These are phyloP conservation scores for Heliconius hewitsoni DNA, from an alignment of 1,140 invertebrate genomes.

Conservation along the genomic window DNA sequence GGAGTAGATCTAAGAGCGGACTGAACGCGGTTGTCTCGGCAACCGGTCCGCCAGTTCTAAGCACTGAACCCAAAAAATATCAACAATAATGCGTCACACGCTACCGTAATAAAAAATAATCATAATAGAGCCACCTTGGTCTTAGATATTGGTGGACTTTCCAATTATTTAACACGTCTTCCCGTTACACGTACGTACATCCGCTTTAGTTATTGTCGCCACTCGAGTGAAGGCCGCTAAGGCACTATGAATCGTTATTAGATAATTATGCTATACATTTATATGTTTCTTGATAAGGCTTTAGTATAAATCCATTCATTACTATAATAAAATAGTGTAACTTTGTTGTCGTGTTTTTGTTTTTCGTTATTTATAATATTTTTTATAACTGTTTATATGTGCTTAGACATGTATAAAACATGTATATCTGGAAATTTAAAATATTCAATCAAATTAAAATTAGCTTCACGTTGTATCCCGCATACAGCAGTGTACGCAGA, in stretches of 20 bases:
- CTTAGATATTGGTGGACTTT: conserved; percentile 32
- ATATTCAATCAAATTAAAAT: too few relatives aligned
- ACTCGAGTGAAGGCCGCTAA: not conserved
- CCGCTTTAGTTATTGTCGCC: conserved; percentile 14
- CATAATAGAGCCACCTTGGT: conserved; percentile 24
- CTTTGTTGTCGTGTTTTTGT: not conserved
- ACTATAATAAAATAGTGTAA: not conserved
- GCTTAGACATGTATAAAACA: too few relatives aligned
- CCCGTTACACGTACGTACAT: conserved; percentile 20
- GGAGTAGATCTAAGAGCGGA: conserved; percentile 51
- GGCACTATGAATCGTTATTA: not conserved
- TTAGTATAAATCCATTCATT: not conserved
- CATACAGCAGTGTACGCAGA: too few relatives aligned
- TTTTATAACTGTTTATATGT: not conserved
- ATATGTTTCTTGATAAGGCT: not conserved
- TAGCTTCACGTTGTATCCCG: too few relatives aligned
- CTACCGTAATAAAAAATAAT: conserved; percentile 15
- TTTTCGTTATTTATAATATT: not conserved
- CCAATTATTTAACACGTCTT: conserved; percentile 27
- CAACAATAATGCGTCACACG: conserved; percentile 60
- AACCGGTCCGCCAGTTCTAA: conserved; percentile 53
- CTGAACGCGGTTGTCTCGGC: conserved; percentile 59
- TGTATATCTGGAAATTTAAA: too few relatives aligned
- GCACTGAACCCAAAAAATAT: conserved; percentile 60
- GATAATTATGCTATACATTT: not conserved